phyloP scores from a whole-genome alignment of 2,888 invertebrate species.

The Patella depressa region DNA sequence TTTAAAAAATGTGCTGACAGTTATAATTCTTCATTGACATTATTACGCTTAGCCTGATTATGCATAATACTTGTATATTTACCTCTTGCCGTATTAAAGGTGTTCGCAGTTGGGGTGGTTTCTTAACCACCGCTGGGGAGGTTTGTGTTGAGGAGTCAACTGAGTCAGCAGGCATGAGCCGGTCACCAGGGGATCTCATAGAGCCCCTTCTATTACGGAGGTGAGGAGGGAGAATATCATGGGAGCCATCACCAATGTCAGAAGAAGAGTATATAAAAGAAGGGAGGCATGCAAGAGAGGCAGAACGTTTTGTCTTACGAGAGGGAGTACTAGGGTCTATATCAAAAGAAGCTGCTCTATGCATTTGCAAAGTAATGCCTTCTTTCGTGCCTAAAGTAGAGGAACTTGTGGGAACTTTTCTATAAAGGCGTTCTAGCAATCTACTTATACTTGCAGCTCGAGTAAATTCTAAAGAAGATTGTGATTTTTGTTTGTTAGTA shows the following conservation, averaged over 20 bases:
- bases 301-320: conserved; percentile 30
- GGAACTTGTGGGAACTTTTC: conserved; percentile 17
- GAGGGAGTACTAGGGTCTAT: neutral
- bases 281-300: conserved; percentile 27
- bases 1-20: no score
- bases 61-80: neutral
- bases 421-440: conserved; percentile 21
- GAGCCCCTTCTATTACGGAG: conserved; percentile 15
- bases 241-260: conserved; percentile 27
- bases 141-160: conserved; percentile 35
- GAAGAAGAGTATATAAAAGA: conserved; percentile 18
- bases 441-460: conserved; percentile 15
- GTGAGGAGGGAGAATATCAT: conserved; percentile 14
- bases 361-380: conserved; percentile 8
- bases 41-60: neutral
- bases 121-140: conserved; percentile 31
- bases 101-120: conserved; percentile 13
- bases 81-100: conserved; percentile 11
- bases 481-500: conserved; percentile 21
- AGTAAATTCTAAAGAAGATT: conserved; percentile 13
- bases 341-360: conserved; percentile 29
- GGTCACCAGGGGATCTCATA: conserved; percentile 15
- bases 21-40: neutral
- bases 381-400: neutral
- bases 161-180: conserved; percentile 20